Conservation (phyloP, 2,113 vertebrate species). For the Scopus umbretta region DNA sequence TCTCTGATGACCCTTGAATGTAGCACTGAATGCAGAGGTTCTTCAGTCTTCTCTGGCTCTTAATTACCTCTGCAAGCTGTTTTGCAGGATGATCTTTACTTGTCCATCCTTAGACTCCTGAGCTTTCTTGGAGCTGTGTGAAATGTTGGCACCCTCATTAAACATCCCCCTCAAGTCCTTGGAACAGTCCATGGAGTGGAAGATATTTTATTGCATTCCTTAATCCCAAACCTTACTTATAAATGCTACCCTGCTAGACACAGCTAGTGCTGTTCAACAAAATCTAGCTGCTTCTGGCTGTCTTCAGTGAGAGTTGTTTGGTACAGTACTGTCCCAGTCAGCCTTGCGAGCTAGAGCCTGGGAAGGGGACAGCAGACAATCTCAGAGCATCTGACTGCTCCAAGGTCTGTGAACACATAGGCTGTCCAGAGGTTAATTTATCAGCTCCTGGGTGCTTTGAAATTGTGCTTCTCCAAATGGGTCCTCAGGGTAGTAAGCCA, state of each 20-base stretch:
- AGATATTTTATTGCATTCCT: neutral
- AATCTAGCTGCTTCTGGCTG: neutral
- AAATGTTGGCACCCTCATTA: neutral
- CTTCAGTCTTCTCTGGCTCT: neutral
- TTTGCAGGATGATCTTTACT: neutral
- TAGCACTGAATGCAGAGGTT: neutral
- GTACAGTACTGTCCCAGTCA: neutral
- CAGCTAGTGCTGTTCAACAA: neutral
- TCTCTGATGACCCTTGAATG: neutral
- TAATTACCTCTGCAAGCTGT: neutral
- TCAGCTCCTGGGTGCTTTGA: neutral
- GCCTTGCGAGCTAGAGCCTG: neutral
- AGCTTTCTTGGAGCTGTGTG: neutral
- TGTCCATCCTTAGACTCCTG: neutral
- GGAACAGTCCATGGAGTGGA: neutral
- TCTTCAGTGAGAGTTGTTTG: neutral
- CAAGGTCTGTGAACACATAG: neutral
- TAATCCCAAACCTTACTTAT: neutral
- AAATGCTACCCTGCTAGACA: neutral
- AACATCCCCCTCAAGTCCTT: neutral
- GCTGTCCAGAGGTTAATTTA: neutral
- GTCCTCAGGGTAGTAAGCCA: neutral
- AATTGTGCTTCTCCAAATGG: neutral
- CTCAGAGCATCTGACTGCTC: neutral
- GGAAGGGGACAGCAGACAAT: neutral